Base-by-base conservation (phyloP, 2,888 invertebrate species). In the Epiblema foenella region DNA sequence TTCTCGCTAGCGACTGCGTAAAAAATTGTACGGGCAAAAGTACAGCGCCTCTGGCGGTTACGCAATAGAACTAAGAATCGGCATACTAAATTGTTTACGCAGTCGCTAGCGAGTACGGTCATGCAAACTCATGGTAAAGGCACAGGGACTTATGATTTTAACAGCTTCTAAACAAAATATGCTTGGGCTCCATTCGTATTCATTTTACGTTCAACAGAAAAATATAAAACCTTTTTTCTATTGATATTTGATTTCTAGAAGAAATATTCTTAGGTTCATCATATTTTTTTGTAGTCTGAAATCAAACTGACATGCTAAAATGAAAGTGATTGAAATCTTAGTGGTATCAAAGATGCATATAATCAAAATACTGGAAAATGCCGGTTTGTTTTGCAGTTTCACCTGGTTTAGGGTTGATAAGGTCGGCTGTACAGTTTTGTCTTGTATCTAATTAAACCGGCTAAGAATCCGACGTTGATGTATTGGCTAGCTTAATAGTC, bases 401-500 rank as follows among this genome's bases (percentile, higher is more conserved):
- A 5, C 42, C 5, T 42, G 4, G 42, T n/a, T 0, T 46, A 46
- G 42, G 42, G 42, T n/a, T 46, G 9, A 33, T 33, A 33, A 8
- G 33, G 33, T 33, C 33, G 9, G 33, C 5, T 5, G 2, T 8
- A 33, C 33, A 33, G 33, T 42, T 15, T 46, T 46, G n/a, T 46
- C n/a, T 4, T 15, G 42, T 15, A 15, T 42, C 15, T 42, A 42
- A 42, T 42, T 42, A 42, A 42, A 15, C 39, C 39, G 8, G 33
- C 33, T 33, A 33, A 33, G 9, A 37, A 33, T 39, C 11, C 24
- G 37, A 64, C 37, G n/a, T 64, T 64, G 20, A 64, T 46, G 33
- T 42, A 39, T 24, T 42, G 29, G 33, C 46, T 54, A 46, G 59
- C 24, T 65, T 65, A 59, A 58, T 64, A 64, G 39, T 69, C 58